Conservation (phyloP, 92 coral and sea anemone genomes). For the Bergia puertoricense region DNA sequence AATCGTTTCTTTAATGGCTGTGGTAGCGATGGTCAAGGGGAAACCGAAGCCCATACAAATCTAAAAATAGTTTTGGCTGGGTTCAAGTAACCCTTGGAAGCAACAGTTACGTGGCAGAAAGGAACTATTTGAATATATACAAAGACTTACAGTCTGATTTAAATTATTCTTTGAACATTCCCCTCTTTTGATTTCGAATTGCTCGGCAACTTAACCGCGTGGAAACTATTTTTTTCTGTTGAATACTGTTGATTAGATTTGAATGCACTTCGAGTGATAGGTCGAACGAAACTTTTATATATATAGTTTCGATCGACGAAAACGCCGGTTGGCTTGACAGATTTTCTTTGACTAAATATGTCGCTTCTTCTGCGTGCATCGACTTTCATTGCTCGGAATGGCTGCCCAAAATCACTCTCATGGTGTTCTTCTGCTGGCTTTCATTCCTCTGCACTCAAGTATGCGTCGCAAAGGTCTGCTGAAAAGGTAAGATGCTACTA, state of each 20-base stretch:
- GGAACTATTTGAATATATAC: not conserved
- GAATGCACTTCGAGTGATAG: not conserved
- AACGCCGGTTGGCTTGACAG: too few relatives aligned
- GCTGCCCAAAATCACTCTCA: constrained; percentile 40
- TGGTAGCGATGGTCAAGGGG: not conserved
- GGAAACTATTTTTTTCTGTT: not conserved
- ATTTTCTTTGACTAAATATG: constrained; percentile 33
- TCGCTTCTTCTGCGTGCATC: constrained; percentile 82
- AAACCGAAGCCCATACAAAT: not conserved
- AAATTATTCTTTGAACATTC: not conserved
- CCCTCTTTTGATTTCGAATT: not conserved
- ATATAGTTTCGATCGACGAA: not conserved
- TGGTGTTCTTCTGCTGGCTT: constrained; percentile 50
- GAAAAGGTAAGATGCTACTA: constrained; percentile 67
- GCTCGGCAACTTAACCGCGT: constrained; percentile 24
- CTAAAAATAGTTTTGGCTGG: not conserved
- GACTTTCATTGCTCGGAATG: constrained; percentile 58
- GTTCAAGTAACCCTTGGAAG: constrained; percentile 20
- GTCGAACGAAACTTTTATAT: not conserved
- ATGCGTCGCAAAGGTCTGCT: constrained; percentile 53
- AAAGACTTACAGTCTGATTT: too few relatives aligned
- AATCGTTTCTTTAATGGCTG: not conserved
- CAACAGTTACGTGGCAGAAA: constrained; percentile 32
- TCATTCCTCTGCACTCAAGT: constrained; percentile 51
- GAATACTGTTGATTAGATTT: not conserved